Conservation (phyloP, 2,888 invertebrate genomes). For the Ochropacha duplaris region DNA sequence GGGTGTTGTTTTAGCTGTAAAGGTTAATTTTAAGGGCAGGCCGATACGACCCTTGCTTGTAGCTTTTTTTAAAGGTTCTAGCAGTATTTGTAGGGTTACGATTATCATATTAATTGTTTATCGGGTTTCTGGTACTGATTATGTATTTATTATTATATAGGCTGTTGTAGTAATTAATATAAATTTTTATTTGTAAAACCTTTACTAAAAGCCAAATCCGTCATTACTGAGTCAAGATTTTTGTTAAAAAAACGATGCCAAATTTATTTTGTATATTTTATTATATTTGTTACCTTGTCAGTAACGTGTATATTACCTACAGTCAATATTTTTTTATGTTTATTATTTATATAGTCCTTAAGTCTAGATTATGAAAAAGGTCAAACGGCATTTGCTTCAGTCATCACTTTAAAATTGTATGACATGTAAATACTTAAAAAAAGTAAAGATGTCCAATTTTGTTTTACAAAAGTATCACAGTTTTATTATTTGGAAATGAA, state of each 20-base stretch:
- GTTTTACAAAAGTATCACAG: too few relatives aligned
- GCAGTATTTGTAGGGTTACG: slow-evolving; percentile 33
- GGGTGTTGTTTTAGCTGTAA: background rate
- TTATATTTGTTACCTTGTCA: background rate
- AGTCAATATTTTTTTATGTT: background rate
- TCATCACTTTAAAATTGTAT: background rate
- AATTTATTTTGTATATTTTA: background rate
- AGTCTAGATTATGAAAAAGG: background rate
- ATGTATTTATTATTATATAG: background rate
- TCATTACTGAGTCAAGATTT: too few relatives aligned
- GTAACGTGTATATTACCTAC: background rate
- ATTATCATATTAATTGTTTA: background rate
- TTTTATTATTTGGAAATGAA: too few relatives aligned
- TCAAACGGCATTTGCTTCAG: background rate
- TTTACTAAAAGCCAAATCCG: background rate
- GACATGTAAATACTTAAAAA: too few relatives aligned
- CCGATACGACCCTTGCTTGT: slow-evolving; percentile 65
- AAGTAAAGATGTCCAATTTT: too few relatives aligned
- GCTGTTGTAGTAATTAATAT: too few relatives aligned
- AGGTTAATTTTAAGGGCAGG: slow-evolving; percentile 34
- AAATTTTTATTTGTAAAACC: too few relatives aligned
- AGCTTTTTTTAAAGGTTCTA: slow-evolving; percentile 32
- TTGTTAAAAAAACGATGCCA: background rate
- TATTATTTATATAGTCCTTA: background rate
- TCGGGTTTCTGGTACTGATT: background rate